phyloP scores from a whole-genome alignment of 2,888 invertebrate species.

The Germaria angustata region DNA sequence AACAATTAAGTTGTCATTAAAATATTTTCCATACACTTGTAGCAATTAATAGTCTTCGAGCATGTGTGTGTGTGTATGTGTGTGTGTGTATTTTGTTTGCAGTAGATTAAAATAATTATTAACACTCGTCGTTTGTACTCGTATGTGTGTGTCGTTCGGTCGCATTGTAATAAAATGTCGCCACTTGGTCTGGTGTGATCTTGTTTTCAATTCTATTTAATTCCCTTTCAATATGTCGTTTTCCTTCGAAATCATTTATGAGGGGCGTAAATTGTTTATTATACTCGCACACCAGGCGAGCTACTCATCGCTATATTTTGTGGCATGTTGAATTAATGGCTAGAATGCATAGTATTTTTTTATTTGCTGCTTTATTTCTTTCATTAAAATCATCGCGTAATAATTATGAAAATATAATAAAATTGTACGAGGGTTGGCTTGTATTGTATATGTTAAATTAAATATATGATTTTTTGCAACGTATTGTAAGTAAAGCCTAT shows the following conservation, averaged over 20 bases:
- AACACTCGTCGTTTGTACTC: too few relatives aligned
- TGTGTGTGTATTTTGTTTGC: background rate
- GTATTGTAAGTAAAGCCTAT: too few relatives aligned
- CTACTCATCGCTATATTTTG: conserved; percentile 22
- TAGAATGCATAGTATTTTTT: conserved; percentile 15
- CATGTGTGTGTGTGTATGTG: background rate
- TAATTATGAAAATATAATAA: conserved; percentile 54
- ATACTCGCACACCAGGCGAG: background rate
- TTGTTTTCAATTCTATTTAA: conserved; percentile 17
- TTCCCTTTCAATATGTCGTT: conserved; percentile 6
- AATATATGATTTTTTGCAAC: too few relatives aligned
- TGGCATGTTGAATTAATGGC: conserved; percentile 49
- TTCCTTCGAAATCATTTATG: conserved; percentile 29
- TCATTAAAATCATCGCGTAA: conserved; percentile 54
- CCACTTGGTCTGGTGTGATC: conserved; percentile 66
- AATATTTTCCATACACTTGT: background rate
- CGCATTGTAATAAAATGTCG: conserved; percentile 57
- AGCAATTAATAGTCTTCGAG: background rate
- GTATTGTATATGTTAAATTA: too few relatives aligned
- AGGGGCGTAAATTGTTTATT: conserved; percentile 54
- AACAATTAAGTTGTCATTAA: conserved; percentile 8
- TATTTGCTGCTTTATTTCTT: conserved; percentile 10
- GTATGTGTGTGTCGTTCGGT: conserved; percentile 1
- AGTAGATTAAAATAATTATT: conserved; percentile 42
- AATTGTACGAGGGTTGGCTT: conserved; percentile 5